phyloP scores from a whole-genome alignment of 2,113 vertebrate species.

The Tetraodon nigroviridis region DNA sequence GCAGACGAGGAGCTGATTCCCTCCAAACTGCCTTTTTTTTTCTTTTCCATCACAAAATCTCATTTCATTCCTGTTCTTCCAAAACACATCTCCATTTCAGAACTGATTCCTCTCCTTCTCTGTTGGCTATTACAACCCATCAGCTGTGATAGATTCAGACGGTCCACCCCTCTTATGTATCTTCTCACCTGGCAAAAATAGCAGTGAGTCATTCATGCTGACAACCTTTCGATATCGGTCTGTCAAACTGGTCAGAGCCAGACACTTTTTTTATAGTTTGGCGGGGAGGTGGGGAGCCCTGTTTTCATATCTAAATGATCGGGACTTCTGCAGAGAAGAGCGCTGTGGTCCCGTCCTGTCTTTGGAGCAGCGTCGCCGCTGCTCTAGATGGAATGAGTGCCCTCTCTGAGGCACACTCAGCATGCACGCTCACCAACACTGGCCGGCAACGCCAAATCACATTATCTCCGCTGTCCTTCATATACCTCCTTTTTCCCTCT shows the following conservation, averaged over 20 bases:
- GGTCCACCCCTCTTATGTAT: constrained; percentile 19
- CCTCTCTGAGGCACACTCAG: constrained; percentile 14
- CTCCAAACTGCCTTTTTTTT: constrained; percentile 20
- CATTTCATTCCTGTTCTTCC: constrained; percentile 18
- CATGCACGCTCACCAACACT: constrained; percentile 10
- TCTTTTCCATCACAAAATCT: constrained; percentile 11
- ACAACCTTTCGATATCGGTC: constrained; percentile 14
- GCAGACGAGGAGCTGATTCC: constrained; percentile 26
- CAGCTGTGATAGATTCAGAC: constrained; percentile 38
- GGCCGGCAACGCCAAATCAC: constrained; percentile 29
- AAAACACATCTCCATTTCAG: constrained; percentile 23
- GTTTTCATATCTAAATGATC: background rate
- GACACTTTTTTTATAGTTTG: background rate
- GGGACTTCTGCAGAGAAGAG: constrained; percentile 9
- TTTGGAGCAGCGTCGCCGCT: constrained; percentile 11
- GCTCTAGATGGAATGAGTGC: constrained; percentile 46
- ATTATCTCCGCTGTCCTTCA: constrained; percentile 36
- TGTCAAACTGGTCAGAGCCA: background rate
- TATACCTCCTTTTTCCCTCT: constrained; percentile 22
- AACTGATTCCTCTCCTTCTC: constrained; percentile 22
- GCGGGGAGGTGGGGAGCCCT: too few species aligned
- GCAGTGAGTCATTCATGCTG: constrained; percentile 38
- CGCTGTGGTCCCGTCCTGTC: constrained; percentile 5
- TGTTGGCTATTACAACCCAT: constrained; percentile 32
- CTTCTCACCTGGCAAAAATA: constrained; percentile 31